These are phyloP conservation scores for Cygnus olor DNA, from an alignment of 2,797 vertebrate species.

Conservation along the genomic window DNA sequence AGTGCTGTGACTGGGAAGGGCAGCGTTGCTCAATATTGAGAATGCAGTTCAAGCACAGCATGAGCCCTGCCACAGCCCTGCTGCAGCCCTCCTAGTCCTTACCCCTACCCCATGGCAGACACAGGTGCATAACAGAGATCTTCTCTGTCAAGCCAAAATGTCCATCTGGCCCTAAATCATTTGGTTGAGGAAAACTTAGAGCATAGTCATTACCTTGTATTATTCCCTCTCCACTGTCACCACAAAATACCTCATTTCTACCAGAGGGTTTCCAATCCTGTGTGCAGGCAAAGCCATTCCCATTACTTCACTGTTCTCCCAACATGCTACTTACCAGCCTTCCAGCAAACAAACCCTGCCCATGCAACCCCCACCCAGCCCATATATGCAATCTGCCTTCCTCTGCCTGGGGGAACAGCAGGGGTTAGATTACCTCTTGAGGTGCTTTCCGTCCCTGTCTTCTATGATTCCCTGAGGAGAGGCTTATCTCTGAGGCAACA, in stretches of 20 bases:
- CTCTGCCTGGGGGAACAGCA: not conserved
- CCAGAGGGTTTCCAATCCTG: not conserved
- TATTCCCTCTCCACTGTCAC: not conserved
- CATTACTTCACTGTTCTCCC: not conserved
- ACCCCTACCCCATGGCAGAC: not conserved
- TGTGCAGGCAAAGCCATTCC: not conserved
- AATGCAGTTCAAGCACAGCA: not conserved
- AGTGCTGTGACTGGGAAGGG: not conserved
- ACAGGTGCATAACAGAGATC: not conserved
- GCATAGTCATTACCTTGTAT: not conserved
- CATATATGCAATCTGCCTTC: not conserved
- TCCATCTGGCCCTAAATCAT: not conserved
- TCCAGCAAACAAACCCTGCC: conserved; percentile 14
- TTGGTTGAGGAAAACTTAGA: not conserved
- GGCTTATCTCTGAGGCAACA: conserved; percentile 40
- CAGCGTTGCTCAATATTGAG: not conserved
- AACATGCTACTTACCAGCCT: not conserved
- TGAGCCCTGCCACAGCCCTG: not conserved
- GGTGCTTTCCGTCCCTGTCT: conserved; percentile 37
- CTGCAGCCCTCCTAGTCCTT: not conserved
- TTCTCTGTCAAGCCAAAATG: not conserved
- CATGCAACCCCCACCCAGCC: not conserved
- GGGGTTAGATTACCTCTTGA: conserved; percentile 11
- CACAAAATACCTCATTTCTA: not conserved
- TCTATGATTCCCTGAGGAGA: conserved; percentile 40